These are phyloP conservation scores for Esperia sulphurella DNA, from an alignment of 2,888 invertebrate genomes.

Conservation along the genomic window DNA sequence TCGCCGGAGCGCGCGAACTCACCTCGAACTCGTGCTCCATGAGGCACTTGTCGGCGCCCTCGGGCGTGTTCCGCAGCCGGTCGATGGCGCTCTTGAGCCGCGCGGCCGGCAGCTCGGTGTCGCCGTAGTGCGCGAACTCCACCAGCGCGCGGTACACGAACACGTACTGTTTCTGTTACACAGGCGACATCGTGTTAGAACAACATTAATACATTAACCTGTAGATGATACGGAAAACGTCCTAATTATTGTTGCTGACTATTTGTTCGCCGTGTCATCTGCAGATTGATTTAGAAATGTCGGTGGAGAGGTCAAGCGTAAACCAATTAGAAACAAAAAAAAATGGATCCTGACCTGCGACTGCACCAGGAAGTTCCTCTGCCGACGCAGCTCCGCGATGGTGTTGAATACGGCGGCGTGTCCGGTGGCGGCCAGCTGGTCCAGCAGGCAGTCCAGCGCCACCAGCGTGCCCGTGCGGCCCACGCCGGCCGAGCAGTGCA, in stretches of 20 bases:
- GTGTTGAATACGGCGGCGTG: slow-evolving; percentile 94
- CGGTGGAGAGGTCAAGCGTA: too few species aligned
- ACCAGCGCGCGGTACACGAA: slow-evolving; percentile 96
- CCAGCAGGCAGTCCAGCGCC: slow-evolving; percentile 93
- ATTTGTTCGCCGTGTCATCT: too few species aligned
- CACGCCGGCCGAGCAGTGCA: slow-evolving; percentile 96
- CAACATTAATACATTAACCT: too few species aligned
- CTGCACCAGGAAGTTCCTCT: slow-evolving; percentile 94
- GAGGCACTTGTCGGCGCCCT: slow-evolving; percentile 83
- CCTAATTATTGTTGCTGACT: too few species aligned
- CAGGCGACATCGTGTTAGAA: too few species aligned
- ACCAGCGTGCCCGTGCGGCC: slow-evolving; percentile 97
- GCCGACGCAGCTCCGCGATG: slow-evolving; percentile 92
- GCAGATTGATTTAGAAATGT: too few species aligned
- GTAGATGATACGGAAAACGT: too few species aligned
- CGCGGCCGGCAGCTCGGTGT: slow-evolving; percentile 90
- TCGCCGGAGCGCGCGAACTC: slow-evolving; percentile 95
- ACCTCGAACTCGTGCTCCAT: slow-evolving; percentile 94
- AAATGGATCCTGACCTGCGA: neutral
- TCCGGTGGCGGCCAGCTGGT: slow-evolving; percentile 90
- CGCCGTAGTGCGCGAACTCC: slow-evolving; percentile 94
- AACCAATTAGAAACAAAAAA: too few species aligned
- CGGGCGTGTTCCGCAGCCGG: slow-evolving; percentile 85
- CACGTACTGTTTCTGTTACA: slow-evolving; percentile 95
- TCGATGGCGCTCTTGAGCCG: slow-evolving; percentile 86